Evolutionary conservation across 2,113 vertebrate genomes (phyloP), one percentile per base, ranked within the genome.

Genomic region (Petrocephalus zakoni): DNA sequence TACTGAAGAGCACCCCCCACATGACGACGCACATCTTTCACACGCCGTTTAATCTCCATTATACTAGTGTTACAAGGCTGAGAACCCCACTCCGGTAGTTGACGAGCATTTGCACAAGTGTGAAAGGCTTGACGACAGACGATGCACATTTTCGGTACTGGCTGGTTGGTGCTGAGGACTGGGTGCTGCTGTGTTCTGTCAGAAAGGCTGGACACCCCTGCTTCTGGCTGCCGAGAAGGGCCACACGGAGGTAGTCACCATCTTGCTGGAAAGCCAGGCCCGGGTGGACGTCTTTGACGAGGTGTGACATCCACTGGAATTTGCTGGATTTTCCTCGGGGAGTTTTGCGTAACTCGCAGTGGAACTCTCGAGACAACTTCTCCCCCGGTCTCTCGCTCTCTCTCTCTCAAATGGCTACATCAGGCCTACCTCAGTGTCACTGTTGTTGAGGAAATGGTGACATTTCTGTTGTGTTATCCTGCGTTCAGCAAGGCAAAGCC

Each of bases 251-350:
- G 90, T 93, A 0, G 93, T 93, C 34, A 90, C 58, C 84, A 91
- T 93, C 82, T 87, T 94, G 87, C 85, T 94, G 51, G 88, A 93
- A 87, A 92, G 92, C 56, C 91, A 93, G 0, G 93, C 93, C 82
- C 92, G 93, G 17, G 93, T 93, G 51, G 94, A 94, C 0, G 94
- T 94, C 11, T 94, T 94, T 89, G 93, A 94, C 85, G 92, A 94
- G 93, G 94, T 94, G 89, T 90, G 68, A 49, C 42, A 15, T 87
- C 55, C 17, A 2, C 22, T 10, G 19, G 1, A 15, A 42, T 34
- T 61, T 11, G 9, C 4, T 0, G 13, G 11, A 61, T 6, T 55
- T 58, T 87, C 42, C 55, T 47, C 55, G n/a, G 13, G 42, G 34
- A 52, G n/a, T 56, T 49, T 22, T n/a, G 46, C 4, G 22, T 49